Evolutionary conservation across 2,113 vertebrate species (phyloP).

Genomic region (Hassar affinis): DNA sequence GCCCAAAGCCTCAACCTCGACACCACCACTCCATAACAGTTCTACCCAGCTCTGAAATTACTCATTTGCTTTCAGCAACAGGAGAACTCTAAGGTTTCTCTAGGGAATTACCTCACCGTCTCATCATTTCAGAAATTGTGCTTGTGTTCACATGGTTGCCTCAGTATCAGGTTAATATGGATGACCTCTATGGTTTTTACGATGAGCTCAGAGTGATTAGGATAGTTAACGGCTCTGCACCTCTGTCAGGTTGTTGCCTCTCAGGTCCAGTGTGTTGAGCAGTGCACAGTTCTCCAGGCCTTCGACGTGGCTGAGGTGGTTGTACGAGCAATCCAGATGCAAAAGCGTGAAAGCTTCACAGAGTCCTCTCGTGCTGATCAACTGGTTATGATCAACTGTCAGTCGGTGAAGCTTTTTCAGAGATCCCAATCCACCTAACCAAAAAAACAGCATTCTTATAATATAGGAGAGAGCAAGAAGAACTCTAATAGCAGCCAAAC

Average conservation of each 20-base stretch:
- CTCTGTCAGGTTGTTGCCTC: conserved; percentile 86
- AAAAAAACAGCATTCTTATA: conserved; percentile 17
- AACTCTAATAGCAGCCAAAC: conserved; percentile 33
- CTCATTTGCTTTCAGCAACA: not conserved
- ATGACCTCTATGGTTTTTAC: not conserved
- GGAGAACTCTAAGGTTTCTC: not conserved
- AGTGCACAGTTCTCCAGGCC: conserved; percentile 84
- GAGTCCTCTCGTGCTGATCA: conserved; percentile 86
- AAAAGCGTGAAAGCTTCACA: conserved; percentile 75
- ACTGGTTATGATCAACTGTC: conserved; percentile 85
- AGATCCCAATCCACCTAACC: conserved; percentile 82
- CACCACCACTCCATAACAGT: not conserved
- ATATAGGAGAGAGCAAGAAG: conserved; percentile 10
- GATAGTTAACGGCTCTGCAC: conserved; percentile 63
- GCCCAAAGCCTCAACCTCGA: not conserved
- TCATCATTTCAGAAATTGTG: not conserved
- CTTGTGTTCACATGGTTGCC: not conserved
- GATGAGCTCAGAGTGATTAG: not conserved
- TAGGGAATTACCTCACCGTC: not conserved
- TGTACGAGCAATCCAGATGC: conserved; percentile 86
- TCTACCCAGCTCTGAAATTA: not conserved
- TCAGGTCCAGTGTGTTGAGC: conserved; percentile 84
- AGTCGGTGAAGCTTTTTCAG: conserved; percentile 81
- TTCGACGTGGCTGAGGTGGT: conserved; percentile 81
- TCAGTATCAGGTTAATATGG: not conserved